Evolutionary conservation across 1,140 invertebrate genomes (phyloP), one percentile per base, ranked within the genome.

Genomic region (Drosophila nigromelanica): DNA sequence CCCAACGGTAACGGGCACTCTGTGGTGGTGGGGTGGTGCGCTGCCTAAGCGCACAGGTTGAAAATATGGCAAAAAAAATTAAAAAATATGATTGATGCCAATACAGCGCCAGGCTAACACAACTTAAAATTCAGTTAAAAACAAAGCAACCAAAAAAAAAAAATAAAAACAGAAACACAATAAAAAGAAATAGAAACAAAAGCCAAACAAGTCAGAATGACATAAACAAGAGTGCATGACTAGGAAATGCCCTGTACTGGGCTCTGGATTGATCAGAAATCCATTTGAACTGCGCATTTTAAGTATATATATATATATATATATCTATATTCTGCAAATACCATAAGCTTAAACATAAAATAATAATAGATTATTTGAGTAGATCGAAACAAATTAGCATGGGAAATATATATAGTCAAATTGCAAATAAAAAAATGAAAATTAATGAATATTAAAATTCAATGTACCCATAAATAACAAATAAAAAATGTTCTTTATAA

Each of bases 81-180:
- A 6, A 68, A 62, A 43, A 87, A 79, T 74, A 89, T 89, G 83
- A 89, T 89, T 89, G 83, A 89, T 89, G 83, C 83, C 85, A 78
- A 75, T 77, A 73, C 66, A 69, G 63, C 74, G 78, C 71, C 64
- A 56, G 67, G 78, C 82, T 76, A 86, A 86, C 78, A 87, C 83
- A 87, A 83, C 82, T 87, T 87, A 89, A 89, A 83, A 79, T 83
- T 89, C 83, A 66, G 83, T 87, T 87, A 76, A 76, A 55, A 56
- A 55, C 76, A 82, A 75, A 75, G 67, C 70, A 76, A 59, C 59
- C 51, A 50, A 70, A 87, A 80, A 50, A 70, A 87, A 80, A 71
- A 45, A 61, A 55, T 47, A 60, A 71, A 48, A 60, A 70, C 37
- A 45, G 55, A 24, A 56, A 54, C 64, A 40, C 12, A 14, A 69